phyloP scores from a whole-genome alignment of 2,797 vertebrate species.

The Gymnocypris eckloni region DNA sequence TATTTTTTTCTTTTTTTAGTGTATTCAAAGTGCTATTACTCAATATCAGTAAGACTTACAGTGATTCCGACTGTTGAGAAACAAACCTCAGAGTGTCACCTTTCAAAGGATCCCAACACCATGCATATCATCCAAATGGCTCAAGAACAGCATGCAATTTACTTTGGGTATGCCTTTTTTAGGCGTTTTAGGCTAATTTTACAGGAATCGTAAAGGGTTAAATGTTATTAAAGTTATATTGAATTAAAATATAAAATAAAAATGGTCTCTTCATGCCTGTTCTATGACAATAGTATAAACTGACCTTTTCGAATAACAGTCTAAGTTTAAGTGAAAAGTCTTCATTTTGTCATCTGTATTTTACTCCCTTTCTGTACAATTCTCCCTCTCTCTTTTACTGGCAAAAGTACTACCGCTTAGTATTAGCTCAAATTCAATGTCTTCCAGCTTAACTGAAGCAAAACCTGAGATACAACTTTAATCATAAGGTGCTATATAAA shows the following conservation, averaged over 20 bases:
- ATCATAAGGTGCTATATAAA: not conserved
- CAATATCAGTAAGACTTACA: no score
- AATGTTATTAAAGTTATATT: not conserved
- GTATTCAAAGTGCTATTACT: no score
- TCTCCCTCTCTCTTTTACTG: constrained; percentile 66
- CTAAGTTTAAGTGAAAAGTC: not conserved
- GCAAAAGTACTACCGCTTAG: not conserved
- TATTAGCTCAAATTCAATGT: not conserved
- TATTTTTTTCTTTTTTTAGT: no score
- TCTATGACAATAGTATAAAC: not conserved
- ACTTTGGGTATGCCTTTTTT: no score
- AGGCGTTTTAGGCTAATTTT: no score
- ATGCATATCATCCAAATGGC: no score
- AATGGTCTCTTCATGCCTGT: not conserved
- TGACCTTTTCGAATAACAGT: not conserved
- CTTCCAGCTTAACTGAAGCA: constrained; percentile 23
- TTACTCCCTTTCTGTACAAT: constrained; percentile 13
- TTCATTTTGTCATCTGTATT: constrained; percentile 14
- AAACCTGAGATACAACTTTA: not conserved
- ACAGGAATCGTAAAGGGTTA: no score
- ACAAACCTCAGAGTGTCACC: no score
- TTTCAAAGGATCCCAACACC: no score
- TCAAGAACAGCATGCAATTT: no score
- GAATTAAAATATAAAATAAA: not conserved
- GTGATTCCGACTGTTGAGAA: no score